These are phyloP conservation scores for Pseudorectes ferrugineus DNA, from an alignment of 2,113 vertebrate genomes.

Conservation along the genomic window DNA sequence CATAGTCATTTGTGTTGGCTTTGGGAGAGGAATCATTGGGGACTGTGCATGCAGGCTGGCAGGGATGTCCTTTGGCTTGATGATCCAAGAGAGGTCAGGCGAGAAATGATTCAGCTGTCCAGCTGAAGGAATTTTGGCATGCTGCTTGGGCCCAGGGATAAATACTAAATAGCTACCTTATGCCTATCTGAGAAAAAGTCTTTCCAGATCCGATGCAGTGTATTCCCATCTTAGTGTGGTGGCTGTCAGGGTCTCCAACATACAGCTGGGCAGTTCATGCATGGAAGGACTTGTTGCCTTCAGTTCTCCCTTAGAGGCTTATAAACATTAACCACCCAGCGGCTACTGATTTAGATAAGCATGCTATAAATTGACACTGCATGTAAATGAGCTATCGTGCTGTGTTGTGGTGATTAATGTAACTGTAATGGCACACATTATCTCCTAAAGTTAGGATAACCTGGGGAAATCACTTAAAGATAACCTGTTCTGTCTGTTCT, in stretches of 20 bases:
- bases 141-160: neutral
- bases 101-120: neutral
- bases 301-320: neutral
- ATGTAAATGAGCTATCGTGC: slow-evolving; percentile 38
- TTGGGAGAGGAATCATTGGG: neutral
- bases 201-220: neutral
- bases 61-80: neutral
- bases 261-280: slow-evolving; percentile 50
- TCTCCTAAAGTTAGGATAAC: slow-evolving; percentile 34
- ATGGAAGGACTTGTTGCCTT: slow-evolving; percentile 40
- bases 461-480: slow-evolving; percentile 24
- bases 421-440: slow-evolving; percentile 10
- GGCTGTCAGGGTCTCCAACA: neutral
- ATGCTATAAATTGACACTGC: slow-evolving; percentile 32
- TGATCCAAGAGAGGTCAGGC: slow-evolving; percentile 4
- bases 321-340: slow-evolving; percentile 35
- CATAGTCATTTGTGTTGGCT: neutral
- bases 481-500: slow-evolving; percentile 12
- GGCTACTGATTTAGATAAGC: slow-evolving; percentile 35
- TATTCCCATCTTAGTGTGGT: neutral
- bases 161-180: neutral
- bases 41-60: neutral
- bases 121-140: neutral
- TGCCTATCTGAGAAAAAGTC: neutral
- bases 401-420: slow-evolving; percentile 41